Evolutionary conservation across 2,113 vertebrate species (phyloP), one percentile per base, ranked within the genome.

Genomic region (Bubo scandiacus): DNA sequence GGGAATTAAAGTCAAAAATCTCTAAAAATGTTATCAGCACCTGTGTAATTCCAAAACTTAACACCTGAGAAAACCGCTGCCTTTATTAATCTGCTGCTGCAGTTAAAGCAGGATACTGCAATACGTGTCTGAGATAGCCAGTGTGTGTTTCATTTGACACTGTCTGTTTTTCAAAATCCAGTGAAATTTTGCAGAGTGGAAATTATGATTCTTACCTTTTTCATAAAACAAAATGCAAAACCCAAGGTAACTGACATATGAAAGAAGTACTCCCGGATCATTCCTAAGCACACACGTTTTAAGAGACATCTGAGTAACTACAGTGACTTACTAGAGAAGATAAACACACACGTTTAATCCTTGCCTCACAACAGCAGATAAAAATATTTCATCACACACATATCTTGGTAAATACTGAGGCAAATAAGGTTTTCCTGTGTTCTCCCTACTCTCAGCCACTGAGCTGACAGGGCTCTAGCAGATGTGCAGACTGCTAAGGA

Each of bases 101-200:
- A 80, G n/a, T 23, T 67, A 78, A 68, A 62, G 66, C 27, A 79
- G 30, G 20, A 45, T 11, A 36, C 32, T 52, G 49, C 61, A 79
- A 27, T 10, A 14, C 13, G 22, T 3, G 17, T 12, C 62, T 27
- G 20, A 65, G 47, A n/a, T 20, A 61, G 0, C 14, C 16, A 54
- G 1, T 5, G n/a, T 55, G 25, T 3, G 16, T 32, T 49, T 14
- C 10, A 22, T 25, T 25, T 32, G 29, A 34, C n/a, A 30, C 0
- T 34, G 18, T 18, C 26, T 11, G 29, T 15, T 29, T 62, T 86
- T 27, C 21, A 38, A 91, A 92, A 51, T 55, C 30, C 67, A 86
- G n/a, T 30, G 21, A 47, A 77, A 70, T 55, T 59, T 29, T 61
- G 26, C 22, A 38, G 45, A 23, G 15, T 47, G 18, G 29, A 80